Percentiles rank a stretch among this genome's conserved stretches.
These are phyloP conservation scores for Nyctibius bracteatus DNA, from an alignment of 2,113 vertebrate genomes.

Conservation along the genomic window DNA sequence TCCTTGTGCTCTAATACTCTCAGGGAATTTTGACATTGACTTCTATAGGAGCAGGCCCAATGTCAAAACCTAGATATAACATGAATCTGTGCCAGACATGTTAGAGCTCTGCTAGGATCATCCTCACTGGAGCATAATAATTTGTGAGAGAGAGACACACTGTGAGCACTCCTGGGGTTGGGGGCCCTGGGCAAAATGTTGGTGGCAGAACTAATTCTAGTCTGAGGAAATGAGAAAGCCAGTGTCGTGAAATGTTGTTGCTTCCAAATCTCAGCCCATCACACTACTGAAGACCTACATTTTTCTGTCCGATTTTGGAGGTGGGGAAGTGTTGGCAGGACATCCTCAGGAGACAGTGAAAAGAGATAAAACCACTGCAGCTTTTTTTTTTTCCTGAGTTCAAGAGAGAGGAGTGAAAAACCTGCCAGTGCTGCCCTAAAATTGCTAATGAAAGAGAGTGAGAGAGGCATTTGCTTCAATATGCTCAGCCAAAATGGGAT, in stretches of 20 bases:
- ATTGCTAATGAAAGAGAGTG: slow-evolving; percentile 63
- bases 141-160: slow-evolving; percentile 36
- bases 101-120: slow-evolving; percentile 56
- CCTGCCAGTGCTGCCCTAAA: slow-evolving; percentile 50
- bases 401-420: slow-evolving; percentile 50
- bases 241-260: slow-evolving; percentile 38
- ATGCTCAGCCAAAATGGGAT: slow-evolving; percentile 65
- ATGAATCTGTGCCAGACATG: slow-evolving; percentile 58
- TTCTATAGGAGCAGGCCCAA: slow-evolving; percentile 45
- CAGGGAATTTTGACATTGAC: slow-evolving; percentile 54
- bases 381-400: not conserved
- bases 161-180: slow-evolving; percentile 63
- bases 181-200: slow-evolving; percentile 58
- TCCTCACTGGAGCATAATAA: slow-evolving; percentile 67
- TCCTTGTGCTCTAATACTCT: not conserved
- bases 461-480: slow-evolving; percentile 64
- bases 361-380: slow-evolving; percentile 12
- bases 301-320: slow-evolving; percentile 46
- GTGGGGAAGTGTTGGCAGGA: slow-evolving; percentile 41
- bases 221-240: slow-evolving; percentile 63
- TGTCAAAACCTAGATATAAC: slow-evolving; percentile 65
- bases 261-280: slow-evolving; percentile 50
- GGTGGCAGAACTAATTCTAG: slow-evolving; percentile 46
- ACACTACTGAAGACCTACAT: slow-evolving; percentile 35
- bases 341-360: slow-evolving; percentile 29